A percentile compares a stretch with the other conserved stretches of the same genome.
Conservation (phyloP, 2,113 vertebrate genomes). For the Amphiprion ocellaris region DNA sequence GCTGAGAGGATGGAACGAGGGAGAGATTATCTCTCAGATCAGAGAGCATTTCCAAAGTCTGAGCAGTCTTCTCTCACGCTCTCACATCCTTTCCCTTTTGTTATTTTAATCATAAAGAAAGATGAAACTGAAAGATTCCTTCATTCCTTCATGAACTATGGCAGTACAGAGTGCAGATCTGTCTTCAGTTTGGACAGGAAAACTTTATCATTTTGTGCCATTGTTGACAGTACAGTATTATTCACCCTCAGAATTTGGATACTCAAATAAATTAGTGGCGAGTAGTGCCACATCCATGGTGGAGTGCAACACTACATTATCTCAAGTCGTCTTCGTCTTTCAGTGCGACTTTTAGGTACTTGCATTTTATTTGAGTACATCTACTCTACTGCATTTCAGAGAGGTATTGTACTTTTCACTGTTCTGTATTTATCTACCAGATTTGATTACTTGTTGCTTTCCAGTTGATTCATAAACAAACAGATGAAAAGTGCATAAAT, state of each 20-base stretch:
- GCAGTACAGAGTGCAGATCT: background rate
- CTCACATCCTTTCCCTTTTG: conserved; percentile 15
- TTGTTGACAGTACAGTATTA: too few relatives aligned
- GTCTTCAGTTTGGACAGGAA: background rate
- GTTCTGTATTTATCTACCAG: background rate
- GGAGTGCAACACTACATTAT: background rate
- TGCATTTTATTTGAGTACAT: background rate
- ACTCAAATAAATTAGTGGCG: too few relatives aligned
- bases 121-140: conserved; percentile 1
- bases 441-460: conserved; percentile 4
- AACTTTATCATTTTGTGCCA: too few relatives aligned
- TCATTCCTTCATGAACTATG: background rate
- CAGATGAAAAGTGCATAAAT: conserved; percentile 1
- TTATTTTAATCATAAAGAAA: conserved; percentile 26
- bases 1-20: conserved; percentile 28
- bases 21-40: conserved; percentile 16
- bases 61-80: conserved; percentile 3
- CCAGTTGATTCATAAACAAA: background rate
- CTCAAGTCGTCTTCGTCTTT: background rate
- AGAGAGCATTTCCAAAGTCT: conserved; percentile 27
- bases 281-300: background rate
- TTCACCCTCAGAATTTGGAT: too few relatives aligned
- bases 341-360: background rate
- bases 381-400: background rate
- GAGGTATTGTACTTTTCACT: background rate